Evolutionary conservation across 2,888 invertebrate species (phyloP), one percentile per base, ranked within the genome.

Genomic region (Thymelicus acteon): DNA sequence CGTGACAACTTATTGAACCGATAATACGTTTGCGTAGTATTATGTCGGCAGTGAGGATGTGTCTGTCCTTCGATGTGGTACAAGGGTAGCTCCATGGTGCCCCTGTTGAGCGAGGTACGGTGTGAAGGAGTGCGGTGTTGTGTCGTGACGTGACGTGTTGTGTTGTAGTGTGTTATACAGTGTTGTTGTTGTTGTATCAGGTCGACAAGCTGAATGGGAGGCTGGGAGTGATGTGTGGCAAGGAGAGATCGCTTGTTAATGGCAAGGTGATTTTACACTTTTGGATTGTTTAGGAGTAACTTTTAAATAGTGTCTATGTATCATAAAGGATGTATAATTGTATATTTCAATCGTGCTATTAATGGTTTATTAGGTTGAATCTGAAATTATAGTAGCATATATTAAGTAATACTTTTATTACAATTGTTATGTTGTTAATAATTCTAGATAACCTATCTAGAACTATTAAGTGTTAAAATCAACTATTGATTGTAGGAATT

Each of bases 211-310:
- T 64, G 72, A 71, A 71, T 58, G 72, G 24, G 49, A 60, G 31
- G 65, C 44, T 57, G 76, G 83, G 83, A 24, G 83, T 85, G 72
- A 87, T 86, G 84, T 87, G 86, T 73, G 88, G 82, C 8, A 85
- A 84, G 68, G 88, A 91, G 78, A 89, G 88, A 60, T 76, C 81
- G 71, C 81, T 81, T 72, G 73, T 84, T 64, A 85, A 85, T 74
- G 83, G 82, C 77, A 89, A 89, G 91, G 91, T 91, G 64, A 24
- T 47, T 60, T 60, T 39, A 7, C n/a, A 24, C 24, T 5, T 54
- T 10, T 31, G 44, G 8, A 4, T n/a, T 57, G 7, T 40, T 64
- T 52, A 0, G 6, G 12, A n/a, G 24, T 62, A 4, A 12, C 12
- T 44, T 12, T 44, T 40, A 40, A 40, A 8, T 2, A 40, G 40